Evolutionary conservation across 2,797 vertebrate genomes (phyloP).

Genomic region (Neoniphon sammara): DNA sequence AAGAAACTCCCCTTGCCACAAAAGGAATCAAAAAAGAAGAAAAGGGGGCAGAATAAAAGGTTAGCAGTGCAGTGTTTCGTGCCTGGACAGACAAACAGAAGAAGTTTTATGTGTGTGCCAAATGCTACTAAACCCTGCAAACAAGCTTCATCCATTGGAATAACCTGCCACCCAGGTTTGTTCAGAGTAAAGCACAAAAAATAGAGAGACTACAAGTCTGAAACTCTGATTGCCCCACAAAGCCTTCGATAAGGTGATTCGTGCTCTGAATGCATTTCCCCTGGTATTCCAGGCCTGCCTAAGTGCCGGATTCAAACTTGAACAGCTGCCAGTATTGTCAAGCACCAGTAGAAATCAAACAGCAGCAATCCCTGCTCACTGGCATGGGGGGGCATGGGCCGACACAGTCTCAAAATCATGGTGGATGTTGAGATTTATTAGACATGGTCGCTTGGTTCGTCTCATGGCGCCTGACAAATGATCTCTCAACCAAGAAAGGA

Average conservation of each 20-base stretch:
- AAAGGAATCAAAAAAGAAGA: slow-evolving; percentile 68
- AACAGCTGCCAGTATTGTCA: slow-evolving; percentile 73
- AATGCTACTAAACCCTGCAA: slow-evolving; percentile 82
- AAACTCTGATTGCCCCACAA: slow-evolving; percentile 49
- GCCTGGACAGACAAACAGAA: slow-evolving; percentile 81
- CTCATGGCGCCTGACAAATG: slow-evolving; percentile 67
- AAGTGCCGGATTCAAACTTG: slow-evolving; percentile 65
- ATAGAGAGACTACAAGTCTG: slow-evolving; percentile 39
- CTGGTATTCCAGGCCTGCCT: slow-evolving; percentile 27
- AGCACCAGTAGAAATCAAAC: slow-evolving; percentile 71
- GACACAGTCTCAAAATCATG: slow-evolving; percentile 54
- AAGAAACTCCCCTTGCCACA: slow-evolving; percentile 71
- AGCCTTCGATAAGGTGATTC: slow-evolving; percentile 54
- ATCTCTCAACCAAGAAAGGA: slow-evolving; percentile 51
- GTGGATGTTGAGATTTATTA: slow-evolving; percentile 67
- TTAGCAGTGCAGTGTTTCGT: slow-evolving; percentile 78
- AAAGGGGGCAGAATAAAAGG: slow-evolving; percentile 70
- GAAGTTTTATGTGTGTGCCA: slow-evolving; percentile 80
- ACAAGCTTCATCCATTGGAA: slow-evolving; percentile 75
- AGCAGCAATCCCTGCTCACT: slow-evolving; percentile 55
- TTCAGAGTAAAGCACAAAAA: slow-evolving; percentile 54
- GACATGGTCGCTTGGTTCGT: slow-evolving; percentile 57
- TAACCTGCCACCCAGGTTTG: slow-evolving; percentile 70
- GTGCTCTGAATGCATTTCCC: slow-evolving; percentile 61
- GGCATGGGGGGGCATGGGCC: slow-evolving; percentile 47